A percentile compares a stretch with the other conserved stretches of the same genome.
Evolutionary conservation across 2,797 vertebrate genomes (phyloP).

Genomic region (Halcyon badia): DNA sequence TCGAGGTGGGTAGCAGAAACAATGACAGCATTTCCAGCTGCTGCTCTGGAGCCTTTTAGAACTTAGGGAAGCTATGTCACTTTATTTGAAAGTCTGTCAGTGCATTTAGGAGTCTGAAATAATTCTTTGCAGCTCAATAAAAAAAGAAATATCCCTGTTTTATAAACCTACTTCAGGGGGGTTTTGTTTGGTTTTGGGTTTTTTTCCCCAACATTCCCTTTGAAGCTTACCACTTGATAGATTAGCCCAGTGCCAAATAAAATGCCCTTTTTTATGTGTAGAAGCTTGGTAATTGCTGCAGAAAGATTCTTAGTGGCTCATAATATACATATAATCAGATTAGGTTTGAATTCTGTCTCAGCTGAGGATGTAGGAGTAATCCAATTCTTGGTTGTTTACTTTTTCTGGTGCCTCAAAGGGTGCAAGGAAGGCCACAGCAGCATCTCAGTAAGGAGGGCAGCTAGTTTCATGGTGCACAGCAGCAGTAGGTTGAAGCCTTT

Average conservation of each 20-base stretch:
- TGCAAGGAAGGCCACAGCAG: neutral
- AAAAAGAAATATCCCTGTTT: constrained; percentile 34
- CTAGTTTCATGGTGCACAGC: neutral
- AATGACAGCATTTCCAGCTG: neutral
- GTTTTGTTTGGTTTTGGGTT: neutral
- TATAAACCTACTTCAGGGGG: constrained; percentile 43
- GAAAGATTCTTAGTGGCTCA: constrained; percentile 92
- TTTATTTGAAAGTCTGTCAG: constrained; percentile 57
- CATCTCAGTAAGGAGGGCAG: constrained; percentile 26
- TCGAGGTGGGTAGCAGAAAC: neutral
- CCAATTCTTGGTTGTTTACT: constrained; percentile 76
- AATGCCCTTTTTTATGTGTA: constrained; percentile 88
- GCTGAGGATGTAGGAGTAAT: constrained; percentile 81
- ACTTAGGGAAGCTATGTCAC: neutral
- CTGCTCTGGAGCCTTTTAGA: neutral
- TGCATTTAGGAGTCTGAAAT: constrained; percentile 65
- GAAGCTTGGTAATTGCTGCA: constrained; percentile 95
- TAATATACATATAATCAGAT: constrained; percentile 96
- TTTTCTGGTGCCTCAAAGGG: constrained; percentile 46
- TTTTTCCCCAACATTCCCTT: constrained; percentile 72
- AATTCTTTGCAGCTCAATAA: constrained; percentile 59
- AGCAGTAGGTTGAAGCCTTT: neutral
- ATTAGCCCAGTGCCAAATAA: constrained; percentile 89
- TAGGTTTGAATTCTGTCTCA: constrained; percentile 89
- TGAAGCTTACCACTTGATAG: constrained; percentile 92